Conservation (phyloP, 2,888 invertebrate species). For the Campoplex nolae region DNA sequence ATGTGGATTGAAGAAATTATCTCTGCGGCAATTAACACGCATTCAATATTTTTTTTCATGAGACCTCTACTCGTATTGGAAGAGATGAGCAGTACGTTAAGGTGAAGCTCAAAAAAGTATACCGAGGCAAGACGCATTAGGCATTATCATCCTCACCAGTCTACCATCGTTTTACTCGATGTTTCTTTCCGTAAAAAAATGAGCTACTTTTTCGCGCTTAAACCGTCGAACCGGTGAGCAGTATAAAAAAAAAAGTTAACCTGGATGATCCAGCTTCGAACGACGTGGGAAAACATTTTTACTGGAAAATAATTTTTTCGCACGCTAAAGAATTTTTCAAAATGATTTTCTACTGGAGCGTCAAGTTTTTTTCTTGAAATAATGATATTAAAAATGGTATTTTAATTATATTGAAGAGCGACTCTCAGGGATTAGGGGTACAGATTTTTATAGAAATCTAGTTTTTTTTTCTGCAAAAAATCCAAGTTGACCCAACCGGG, state of each 20-base stretch:
- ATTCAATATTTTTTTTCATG: constrained; percentile 29
- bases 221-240: too few species aligned
- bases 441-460: too few species aligned
- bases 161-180: too few species aligned
- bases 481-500: too few species aligned
- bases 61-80: background rate
- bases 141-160: too few species aligned
- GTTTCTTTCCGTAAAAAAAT: too few species aligned
- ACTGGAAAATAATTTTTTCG: background rate
- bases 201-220: too few species aligned
- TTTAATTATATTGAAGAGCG: background rate
- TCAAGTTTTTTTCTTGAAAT: too few species aligned
- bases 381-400: background rate
- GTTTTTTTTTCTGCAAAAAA: too few species aligned
- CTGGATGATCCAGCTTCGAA: constrained; percentile 4
- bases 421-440: too few species aligned
- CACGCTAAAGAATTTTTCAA: background rate
- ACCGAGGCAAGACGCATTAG: constrained; percentile 18
- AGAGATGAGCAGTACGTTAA: constrained; percentile 23
- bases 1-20: constrained; percentile 4
- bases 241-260: too few species aligned
- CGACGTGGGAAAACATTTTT: background rate
- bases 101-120: constrained; percentile 55
- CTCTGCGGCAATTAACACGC: constrained; percentile 48
- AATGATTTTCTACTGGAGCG: too few species aligned